These are phyloP conservation scores for Ceyx margarethae DNA, from an alignment of 2,113 vertebrate species.

Conservation along the genomic window DNA sequence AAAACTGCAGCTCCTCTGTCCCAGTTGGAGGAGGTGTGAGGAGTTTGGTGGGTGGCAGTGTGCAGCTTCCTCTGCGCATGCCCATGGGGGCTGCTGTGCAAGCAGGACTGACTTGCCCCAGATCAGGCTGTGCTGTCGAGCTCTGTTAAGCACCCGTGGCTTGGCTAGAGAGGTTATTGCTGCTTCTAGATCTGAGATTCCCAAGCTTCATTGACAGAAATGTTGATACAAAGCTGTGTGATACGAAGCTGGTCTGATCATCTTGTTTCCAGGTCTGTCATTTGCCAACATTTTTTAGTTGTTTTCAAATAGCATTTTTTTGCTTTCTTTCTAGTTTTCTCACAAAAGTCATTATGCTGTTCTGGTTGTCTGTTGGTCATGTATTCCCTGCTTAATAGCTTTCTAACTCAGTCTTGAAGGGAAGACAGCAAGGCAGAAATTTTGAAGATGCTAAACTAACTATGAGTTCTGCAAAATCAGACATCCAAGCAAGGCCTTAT, in stretches of 20 bases:
- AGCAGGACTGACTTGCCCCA: not conserved
- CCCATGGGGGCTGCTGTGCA: not conserved
- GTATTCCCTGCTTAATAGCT: not conserved
- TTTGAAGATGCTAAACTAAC: not conserved
- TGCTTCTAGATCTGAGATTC: not conserved
- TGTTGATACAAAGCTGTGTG: not conserved
- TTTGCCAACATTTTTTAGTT: not conserved
- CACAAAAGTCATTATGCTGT: not conserved
- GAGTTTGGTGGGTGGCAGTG: fast-evolving
- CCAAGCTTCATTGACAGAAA: not conserved
- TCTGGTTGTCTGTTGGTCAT: not conserved
- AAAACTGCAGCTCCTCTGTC: not conserved
- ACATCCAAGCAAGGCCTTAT: not conserved
- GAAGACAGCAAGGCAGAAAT: not conserved
- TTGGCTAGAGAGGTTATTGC: not conserved
- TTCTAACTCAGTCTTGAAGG: not conserved
- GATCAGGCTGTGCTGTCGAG: not conserved
- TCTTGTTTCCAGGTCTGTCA: not conserved
- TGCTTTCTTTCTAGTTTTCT: not conserved
- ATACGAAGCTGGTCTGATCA: not conserved
- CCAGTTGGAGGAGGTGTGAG: not conserved
- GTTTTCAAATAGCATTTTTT: not conserved
- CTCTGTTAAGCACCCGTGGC: not conserved
- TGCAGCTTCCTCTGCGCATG: not conserved
- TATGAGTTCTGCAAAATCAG: not conserved